Conservation (phyloP, 2,113 vertebrate genomes). For the Crotalus tigris region DNA sequence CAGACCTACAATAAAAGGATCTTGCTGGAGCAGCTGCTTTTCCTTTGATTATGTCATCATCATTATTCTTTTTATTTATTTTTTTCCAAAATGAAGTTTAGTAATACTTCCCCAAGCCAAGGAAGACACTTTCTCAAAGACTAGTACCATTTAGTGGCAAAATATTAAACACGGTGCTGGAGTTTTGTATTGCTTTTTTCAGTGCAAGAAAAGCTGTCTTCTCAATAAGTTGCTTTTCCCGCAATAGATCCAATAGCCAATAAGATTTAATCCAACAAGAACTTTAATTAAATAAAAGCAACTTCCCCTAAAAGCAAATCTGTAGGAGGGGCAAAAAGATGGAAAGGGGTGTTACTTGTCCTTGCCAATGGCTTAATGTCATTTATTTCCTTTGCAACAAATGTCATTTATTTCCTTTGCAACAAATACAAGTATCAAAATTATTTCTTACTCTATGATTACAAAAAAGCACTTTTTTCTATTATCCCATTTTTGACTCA, state of each 20-base stretch:
- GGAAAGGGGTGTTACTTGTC: not conserved
- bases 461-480: too few relatives aligned
- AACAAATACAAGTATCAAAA: too few relatives aligned
- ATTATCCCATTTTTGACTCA: too few relatives aligned
- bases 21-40: not conserved
- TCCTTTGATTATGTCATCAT: not conserved
- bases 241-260: not conserved
- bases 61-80: not conserved
- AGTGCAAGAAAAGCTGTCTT: not conserved
- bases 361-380: too few relatives aligned
- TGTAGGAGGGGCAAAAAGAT: not conserved
- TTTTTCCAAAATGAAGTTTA: not conserved
- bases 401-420: too few relatives aligned
- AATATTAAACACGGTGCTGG: too few relatives aligned
- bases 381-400: too few relatives aligned
- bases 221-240: not conserved
- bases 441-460: too few relatives aligned
- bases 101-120: not conserved
- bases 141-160: not conserved
- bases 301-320: not conserved
- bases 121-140: not conserved
- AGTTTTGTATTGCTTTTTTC: not conserved
- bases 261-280: not conserved
- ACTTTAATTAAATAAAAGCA: not conserved
- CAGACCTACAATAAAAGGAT: not conserved